Evolutionary conservation across 2,888 invertebrate species (phyloP).

Genomic region (Hemithea aestivaria): DNA sequence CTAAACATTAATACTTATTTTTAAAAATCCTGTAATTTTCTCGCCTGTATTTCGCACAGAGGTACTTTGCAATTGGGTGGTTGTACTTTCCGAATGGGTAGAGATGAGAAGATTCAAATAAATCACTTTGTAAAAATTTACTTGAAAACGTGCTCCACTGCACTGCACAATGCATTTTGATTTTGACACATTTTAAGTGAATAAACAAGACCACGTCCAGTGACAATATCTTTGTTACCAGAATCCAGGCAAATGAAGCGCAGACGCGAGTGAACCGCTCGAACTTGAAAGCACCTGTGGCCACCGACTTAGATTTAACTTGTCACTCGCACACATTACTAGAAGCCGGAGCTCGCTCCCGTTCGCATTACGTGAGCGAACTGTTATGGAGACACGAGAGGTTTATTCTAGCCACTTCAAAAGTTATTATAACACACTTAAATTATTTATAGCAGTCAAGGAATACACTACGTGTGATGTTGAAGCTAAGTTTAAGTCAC

Average conservation of each 20-base stretch:
- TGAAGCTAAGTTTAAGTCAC: conserved; percentile 19
- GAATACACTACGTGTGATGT: conserved; percentile 31
- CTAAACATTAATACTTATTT: too few species aligned
- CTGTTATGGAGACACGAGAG: conserved; percentile 6
- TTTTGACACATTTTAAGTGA: too few species aligned
- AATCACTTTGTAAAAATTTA: too few species aligned
- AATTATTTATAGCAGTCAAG: conserved; percentile 25
- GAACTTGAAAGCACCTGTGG: conserved; percentile 35
- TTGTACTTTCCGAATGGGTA: too few species aligned
- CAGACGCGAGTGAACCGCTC: conserved; percentile 1
- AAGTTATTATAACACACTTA: conserved; percentile 22
- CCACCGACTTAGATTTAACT: conserved; percentile 34
- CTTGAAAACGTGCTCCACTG: too few species aligned
- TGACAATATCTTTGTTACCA: too few species aligned
- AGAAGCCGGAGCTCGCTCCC: not conserved
- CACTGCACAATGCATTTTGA: too few species aligned
- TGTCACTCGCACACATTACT: conserved; percentile 23
- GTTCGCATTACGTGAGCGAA: conserved; percentile 1
- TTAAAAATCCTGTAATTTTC: too few species aligned
- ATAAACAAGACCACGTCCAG: too few species aligned
- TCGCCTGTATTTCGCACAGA: too few species aligned
- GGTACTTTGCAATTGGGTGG: too few species aligned
- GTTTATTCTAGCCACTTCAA: conserved; percentile 19
- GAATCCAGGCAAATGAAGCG: conserved; percentile 7
- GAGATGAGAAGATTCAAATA: too few species aligned